phyloP scores from a whole-genome alignment of 2,113 vertebrate species.

The Cryptotis parvus region DNA sequence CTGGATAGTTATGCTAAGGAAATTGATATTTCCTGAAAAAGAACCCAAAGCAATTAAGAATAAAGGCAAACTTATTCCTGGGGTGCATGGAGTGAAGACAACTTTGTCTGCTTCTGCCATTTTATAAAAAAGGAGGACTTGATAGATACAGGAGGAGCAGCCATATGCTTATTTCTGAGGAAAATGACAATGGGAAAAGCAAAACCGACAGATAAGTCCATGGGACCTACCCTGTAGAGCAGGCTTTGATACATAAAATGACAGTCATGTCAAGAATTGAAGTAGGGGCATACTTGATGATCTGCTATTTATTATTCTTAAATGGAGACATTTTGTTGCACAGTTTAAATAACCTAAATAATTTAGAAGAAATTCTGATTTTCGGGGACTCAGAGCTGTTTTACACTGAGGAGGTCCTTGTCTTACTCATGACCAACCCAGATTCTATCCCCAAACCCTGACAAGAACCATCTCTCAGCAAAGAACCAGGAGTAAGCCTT shows the following conservation, averaged over 20 bases:
- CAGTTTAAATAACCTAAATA: conserved; percentile 11
- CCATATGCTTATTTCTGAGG: not conserved
- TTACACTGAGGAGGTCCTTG: too few relatives aligned
- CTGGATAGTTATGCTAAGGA: conserved; percentile 41
- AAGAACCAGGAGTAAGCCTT: too few relatives aligned
- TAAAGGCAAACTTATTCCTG: not conserved
- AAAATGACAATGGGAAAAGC: not conserved
- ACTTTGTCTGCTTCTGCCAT: conserved; percentile 39
- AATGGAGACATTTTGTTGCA: conserved; percentile 30
- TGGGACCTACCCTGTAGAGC: not conserved
- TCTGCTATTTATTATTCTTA: not conserved
- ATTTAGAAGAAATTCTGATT: not conserved
- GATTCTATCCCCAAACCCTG: too few relatives aligned
- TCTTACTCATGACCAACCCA: too few relatives aligned
- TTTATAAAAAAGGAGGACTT: not conserved
- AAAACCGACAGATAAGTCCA: not conserved
- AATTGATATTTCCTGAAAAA: conserved; percentile 30
- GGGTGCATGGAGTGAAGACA: not conserved
- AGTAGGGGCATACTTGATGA: not conserved
- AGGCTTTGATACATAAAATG: not conserved
- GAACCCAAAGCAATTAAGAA: conserved; percentile 29
- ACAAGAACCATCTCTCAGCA: too few relatives aligned
- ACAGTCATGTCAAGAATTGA: not conserved
- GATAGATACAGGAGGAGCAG: not conserved
- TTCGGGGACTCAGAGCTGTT: too few relatives aligned